Evolutionary conservation across 2,113 vertebrate genomes (phyloP).

Genomic region (Salvator merianae): DNA sequence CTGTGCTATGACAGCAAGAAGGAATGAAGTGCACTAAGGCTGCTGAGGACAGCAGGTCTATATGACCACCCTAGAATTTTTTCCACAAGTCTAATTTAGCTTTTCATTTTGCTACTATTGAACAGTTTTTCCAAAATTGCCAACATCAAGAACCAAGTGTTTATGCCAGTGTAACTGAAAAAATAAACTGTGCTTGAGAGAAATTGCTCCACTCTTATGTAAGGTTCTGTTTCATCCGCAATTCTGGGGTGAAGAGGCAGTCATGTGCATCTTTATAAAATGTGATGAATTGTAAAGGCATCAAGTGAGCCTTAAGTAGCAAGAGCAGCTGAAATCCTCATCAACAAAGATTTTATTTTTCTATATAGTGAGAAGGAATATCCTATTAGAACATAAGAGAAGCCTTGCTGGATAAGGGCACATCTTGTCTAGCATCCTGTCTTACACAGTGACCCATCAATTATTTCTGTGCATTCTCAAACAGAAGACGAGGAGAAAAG

Average conservation of each 20-base stretch:
- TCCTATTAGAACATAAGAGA: no score
- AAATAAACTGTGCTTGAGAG: neutral
- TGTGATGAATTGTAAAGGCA: slow-evolving; percentile 8
- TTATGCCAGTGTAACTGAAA: neutral
- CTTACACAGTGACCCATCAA: no score
- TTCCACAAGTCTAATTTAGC: neutral
- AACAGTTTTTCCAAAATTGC: neutral
- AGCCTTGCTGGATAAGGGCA: no score
- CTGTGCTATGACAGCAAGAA: neutral
- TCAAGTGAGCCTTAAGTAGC: slow-evolving; percentile 27
- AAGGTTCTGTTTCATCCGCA: neutral
- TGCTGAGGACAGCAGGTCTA: neutral
- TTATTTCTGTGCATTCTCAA: no score
- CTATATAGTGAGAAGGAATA: neutral
- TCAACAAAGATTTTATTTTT: slow-evolving; percentile 31
- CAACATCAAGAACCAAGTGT: neutral
- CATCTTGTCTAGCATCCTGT: no score
- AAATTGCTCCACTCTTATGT: neutral
- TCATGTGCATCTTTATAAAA: neutral
- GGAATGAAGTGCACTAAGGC: neutral
- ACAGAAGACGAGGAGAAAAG: no score
- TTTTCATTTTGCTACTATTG: neutral
- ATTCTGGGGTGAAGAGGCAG: neutral
- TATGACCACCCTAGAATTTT: neutral
- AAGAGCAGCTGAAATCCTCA: slow-evolving; percentile 37